Base-by-base conservation (phyloP, 2,797 vertebrate genomes). In the Eurystomus glaucurus region DNA sequence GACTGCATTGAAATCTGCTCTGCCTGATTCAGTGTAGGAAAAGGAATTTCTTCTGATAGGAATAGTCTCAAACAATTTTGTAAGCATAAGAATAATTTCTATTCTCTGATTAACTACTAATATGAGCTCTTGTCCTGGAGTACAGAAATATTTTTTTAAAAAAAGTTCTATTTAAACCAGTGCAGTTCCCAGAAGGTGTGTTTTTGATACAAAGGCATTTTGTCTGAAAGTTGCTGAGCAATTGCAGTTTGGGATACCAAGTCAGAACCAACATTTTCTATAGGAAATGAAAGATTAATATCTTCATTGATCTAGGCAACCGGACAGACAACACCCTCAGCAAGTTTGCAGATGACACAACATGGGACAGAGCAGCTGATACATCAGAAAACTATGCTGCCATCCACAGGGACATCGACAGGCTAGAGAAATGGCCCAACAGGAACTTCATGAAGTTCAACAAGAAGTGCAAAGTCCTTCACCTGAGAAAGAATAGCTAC, bases 1-100 rank as follows among this genome's bases (percentile, higher is more conserved):
- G 7, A 57, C 5, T 14, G 1, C 0, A 0, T 0, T 72, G 46
- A 61, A 65, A 6, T 62, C 21, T 54, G 14, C 0, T 62, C 39
- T 80, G 9, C 33, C 52, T 39, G 31, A 41, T 71, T 84, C 41
- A 50, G 9, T 21, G 25, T 3, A 85, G 26, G 26, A 85, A 85
- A 76, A 81, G 2, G 2, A 54, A 58, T 76, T 72, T 72, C 10
- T 65, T 29, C 25, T 28, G 1, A 15, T 17, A 71, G 10, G 16
- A 89, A 58, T 46, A 70, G 43, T 75, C 14, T 48, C 50, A 33
- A 64, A 68, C 1, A 58, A 19, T 6, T 18, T 1, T 28, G 2
- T 37, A 78, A 89, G 3, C 5, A 48, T 31, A 81, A 23, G 14
- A 88, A 17, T 70, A 0, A 51, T 48, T 68, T 64, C 2, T 71